A percentile compares a stretch with the other conserved stretches of the same genome.
phyloP scores from a whole-genome alignment of 1,140 invertebrate species.

The Drosophila subpulchrella region DNA sequence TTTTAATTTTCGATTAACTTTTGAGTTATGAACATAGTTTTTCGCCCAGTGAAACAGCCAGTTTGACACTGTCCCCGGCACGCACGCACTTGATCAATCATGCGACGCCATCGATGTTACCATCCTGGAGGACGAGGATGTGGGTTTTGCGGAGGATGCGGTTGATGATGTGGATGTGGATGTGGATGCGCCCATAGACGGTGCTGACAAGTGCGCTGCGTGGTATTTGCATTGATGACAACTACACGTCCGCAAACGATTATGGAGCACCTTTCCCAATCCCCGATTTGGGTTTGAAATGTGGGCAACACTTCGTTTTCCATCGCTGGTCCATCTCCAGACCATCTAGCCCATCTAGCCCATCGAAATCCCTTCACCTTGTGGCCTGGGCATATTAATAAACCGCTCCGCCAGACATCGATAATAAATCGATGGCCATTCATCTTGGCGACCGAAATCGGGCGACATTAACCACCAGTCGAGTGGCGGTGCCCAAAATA shows the following conservation, averaged over 20 bases:
- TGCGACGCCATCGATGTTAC: conserved; percentile 58
- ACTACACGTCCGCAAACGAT: conserved; percentile 75
- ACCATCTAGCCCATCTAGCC: background rate
- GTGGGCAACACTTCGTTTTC: conserved; percentile 21
- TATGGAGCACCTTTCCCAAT: conserved; percentile 48
- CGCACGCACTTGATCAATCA: conserved; percentile 81
- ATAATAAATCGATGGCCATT: conserved; percentile 74
- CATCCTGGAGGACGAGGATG: conserved; percentile 44
- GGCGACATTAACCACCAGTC: conserved; percentile 67
- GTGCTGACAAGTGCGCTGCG: conserved; percentile 52
- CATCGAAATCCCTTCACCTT: conserved; percentile 51
- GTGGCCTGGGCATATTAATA: conserved; percentile 65
- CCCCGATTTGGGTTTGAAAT: conserved; percentile 19
- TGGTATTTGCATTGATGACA: conserved; percentile 82
- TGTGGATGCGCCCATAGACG: conserved; percentile 19
- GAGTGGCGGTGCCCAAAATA: conserved; percentile 39
- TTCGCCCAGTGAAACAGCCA: conserved; percentile 6
- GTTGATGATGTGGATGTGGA: conserved; percentile 10
- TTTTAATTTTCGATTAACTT: too few relatives aligned
- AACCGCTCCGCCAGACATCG: conserved; percentile 69
- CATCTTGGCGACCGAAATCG: conserved; percentile 60
- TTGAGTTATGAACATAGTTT: background rate
- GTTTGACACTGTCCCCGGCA: conserved; percentile 65
- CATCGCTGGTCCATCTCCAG: background rate
- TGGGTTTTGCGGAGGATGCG: conserved; percentile 17